Conservation (phyloP, 2,113 vertebrate species). For the Strix uralensis region DNA sequence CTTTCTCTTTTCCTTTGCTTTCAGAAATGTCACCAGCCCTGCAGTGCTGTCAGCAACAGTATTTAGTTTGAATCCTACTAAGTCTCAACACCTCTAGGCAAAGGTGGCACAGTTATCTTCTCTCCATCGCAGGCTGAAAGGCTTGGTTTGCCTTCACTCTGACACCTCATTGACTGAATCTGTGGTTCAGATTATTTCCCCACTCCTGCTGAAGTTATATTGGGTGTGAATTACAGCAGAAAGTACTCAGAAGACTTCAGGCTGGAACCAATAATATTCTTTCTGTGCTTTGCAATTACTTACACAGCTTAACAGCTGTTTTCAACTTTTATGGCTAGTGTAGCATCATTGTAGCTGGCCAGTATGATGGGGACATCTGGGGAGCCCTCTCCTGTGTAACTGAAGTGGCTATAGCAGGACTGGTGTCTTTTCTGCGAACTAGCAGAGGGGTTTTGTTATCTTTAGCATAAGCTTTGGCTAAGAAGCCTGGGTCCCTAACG, state of each 20-base stretch:
- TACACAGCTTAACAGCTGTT: background rate
- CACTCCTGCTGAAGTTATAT: background rate
- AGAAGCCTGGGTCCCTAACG: slow-evolving; percentile 46
- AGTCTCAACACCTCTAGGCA: background rate
- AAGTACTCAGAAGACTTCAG: background rate
- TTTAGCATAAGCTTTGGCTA: background rate
- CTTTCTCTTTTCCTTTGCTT: slow-evolving; percentile 3
- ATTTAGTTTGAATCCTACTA: background rate
- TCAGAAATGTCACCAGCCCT: background rate
- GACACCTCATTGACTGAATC: background rate
- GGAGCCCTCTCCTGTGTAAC: background rate
- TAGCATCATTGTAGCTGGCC: background rate
- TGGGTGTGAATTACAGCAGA: slow-evolving; percentile 13
- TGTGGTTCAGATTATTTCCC: slow-evolving; percentile 9
- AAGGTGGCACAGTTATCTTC: background rate
- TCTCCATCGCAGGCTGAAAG: background rate
- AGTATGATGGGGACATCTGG: background rate
- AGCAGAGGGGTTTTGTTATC: background rate
- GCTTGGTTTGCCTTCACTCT: background rate
- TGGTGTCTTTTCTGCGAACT: background rate
- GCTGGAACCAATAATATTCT: background rate
- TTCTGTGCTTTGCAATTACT: background rate
- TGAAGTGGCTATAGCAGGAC: background rate
- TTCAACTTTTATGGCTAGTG: background rate
- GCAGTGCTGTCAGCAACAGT: background rate